Evolutionary conservation across 2,888 invertebrate genomes (phyloP).

Genomic region (Metallyticus violacea): DNA sequence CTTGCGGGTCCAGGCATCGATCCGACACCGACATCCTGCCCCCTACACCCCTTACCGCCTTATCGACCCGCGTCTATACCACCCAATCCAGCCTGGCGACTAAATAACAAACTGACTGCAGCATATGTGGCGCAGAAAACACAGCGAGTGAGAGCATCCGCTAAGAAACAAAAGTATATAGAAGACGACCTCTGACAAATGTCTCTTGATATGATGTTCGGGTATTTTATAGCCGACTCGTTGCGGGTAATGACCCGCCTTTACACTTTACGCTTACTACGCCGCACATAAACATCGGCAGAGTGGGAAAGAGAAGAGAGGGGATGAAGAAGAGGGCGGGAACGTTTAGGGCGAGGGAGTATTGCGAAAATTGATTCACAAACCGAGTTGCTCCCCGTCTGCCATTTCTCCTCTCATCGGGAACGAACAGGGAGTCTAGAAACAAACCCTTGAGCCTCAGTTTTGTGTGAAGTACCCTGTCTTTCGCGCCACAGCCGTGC

Average conservation of each 20-base stretch:
- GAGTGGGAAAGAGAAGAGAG: too few relatives aligned
- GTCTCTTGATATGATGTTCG: not conserved
- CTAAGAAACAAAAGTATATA: not conserved
- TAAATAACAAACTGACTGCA: not conserved
- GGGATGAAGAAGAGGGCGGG: not conserved
- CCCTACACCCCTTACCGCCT: not conserved
- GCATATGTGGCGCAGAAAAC: not conserved
- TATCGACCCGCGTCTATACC: not conserved
- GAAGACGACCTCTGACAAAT: not conserved
- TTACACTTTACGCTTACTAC: not conserved
- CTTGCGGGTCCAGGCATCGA: not conserved
- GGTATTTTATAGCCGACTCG: not conserved
- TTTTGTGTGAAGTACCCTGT: not conserved
- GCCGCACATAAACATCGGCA: not conserved
- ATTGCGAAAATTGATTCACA: constrained; percentile 18
- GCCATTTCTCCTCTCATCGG: not conserved
- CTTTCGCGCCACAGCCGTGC: not conserved
- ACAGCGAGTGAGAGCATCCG: not conserved
- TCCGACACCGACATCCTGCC: not conserved
- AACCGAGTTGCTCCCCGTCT: not conserved
- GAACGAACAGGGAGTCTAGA: not conserved
- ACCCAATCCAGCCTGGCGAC: not conserved
- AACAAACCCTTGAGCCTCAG: not conserved
- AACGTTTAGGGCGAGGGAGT: not conserved
- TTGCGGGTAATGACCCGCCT: not conserved